Percentiles rank a stretch among this genome's conserved stretches.
Evolutionary conservation across 2,888 invertebrate genomes (phyloP).

Genomic region (Oxycera nigricornis): DNA sequence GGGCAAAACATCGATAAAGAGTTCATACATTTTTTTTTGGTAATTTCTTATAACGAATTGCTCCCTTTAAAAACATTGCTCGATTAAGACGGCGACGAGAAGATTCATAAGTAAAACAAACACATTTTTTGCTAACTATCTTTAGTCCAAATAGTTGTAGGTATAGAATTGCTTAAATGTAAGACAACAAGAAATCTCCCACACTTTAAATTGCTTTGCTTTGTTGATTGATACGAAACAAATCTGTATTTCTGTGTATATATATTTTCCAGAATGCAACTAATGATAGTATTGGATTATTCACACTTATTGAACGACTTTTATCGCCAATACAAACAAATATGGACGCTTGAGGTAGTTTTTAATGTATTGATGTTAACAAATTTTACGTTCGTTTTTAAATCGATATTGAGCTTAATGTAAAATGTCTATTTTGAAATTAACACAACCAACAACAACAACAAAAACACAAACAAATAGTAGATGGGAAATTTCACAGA

Average conservation of each 20-base stretch:
- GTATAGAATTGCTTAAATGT: not conserved
- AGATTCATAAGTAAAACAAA: not conserved
- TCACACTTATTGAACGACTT: conserved; percentile 53
- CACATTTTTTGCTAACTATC: not conserved
- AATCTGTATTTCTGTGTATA: conserved; percentile 19
- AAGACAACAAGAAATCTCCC: not conserved
- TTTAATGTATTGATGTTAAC: not conserved
- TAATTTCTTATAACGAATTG: no score
- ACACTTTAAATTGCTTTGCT: not conserved
- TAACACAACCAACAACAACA: not conserved
- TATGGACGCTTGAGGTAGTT: conserved; percentile 46
- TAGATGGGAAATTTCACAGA: no score
- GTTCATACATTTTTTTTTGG: no score
- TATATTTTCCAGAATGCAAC: conserved; percentile 48
- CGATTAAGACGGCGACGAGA: not conserved
- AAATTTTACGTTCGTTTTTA: not conserved
- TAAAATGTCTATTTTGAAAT: not conserved
- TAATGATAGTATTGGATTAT: conserved; percentile 52
- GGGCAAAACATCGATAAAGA: not conserved
- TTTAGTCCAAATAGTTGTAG: not conserved
- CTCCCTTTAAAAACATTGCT: no score
- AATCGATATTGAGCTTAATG: not conserved
- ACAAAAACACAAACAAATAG: not conserved
- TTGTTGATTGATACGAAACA: conserved; percentile 1
- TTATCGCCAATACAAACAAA: conserved; percentile 50